Percentiles rank a stretch among this genome's conserved stretches.
phyloP scores from a whole-genome alignment of 1,140 invertebrate genomes.

The Drosophila bocqueti region DNA sequence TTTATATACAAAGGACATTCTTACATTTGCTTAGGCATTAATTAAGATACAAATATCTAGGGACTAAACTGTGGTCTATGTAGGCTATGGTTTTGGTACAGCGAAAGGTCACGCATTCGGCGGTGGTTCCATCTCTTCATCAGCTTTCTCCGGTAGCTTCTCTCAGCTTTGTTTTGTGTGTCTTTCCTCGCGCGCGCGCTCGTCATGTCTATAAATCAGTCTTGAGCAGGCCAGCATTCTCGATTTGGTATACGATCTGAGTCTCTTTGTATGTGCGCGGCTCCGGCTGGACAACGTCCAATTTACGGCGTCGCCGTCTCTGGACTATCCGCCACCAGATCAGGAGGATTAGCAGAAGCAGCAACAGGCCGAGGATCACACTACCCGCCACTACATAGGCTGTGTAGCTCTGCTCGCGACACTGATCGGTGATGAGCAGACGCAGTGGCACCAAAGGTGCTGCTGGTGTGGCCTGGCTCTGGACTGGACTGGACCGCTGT shows the following conservation, averaged over 20 bases:
- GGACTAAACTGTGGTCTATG: constrained; percentile 39
- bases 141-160: constrained; percentile 63
- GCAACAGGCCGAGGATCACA: constrained; percentile 79
- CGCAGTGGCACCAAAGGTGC: constrained; percentile 43
- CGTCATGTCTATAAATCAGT: constrained; percentile 88
- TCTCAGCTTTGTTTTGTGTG: constrained; percentile 57
- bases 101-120: constrained; percentile 52
- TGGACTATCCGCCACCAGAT: constrained; percentile 72
- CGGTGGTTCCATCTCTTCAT: constrained; percentile 48
- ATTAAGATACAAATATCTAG: constrained; percentile 16
- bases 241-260: constrained; percentile 93
- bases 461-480: not conserved
- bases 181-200: constrained; percentile 18
- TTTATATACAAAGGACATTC: constrained; percentile 22
- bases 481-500: not conserved
- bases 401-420: constrained; percentile 60
- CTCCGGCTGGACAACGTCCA: constrained; percentile 91
- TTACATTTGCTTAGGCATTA: constrained; percentile 30
- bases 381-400: constrained; percentile 73
- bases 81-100: constrained; percentile 49
- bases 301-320: constrained; percentile 85
- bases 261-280: constrained; percentile 93
- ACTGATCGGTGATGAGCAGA: constrained; percentile 55
- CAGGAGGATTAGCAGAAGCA: constrained; percentile 79
- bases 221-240: constrained; percentile 91